Evolutionary conservation across 2,113 vertebrate species (phyloP).

Genomic region (Scomber japonicus): DNA sequence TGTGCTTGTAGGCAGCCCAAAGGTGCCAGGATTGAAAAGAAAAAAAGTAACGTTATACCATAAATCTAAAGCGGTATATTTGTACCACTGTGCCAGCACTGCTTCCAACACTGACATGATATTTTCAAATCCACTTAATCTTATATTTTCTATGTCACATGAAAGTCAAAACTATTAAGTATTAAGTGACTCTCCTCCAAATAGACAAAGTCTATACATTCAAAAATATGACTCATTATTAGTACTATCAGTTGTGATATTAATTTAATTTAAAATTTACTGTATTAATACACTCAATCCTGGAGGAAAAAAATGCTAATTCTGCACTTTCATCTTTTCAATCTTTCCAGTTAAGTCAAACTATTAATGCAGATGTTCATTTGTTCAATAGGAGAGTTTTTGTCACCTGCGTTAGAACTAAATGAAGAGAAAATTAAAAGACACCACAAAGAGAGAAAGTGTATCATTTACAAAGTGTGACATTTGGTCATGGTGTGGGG

Average conservation of each 20-base stretch:
- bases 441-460: no score
- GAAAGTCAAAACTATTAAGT: not conserved
- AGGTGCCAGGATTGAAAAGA: slow-evolving; percentile 72
- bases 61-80: slow-evolving; percentile 13
- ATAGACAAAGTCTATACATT: no score
- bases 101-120: not conserved
- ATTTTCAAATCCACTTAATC: slow-evolving; percentile 3
- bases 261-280: no score
- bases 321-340: no score
- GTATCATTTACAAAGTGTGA: no score
- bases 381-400: slow-evolving; percentile 8
- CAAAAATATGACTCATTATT: no score
- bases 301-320: no score
- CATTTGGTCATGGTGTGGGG: not conserved
- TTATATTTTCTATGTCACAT: not conserved
- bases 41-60: slow-evolving; percentile 6
- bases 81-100: not conserved
- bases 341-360: not conserved
- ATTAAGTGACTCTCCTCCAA: not conserved
- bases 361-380: not conserved
- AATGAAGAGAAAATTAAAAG: no score
- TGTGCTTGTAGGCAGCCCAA: slow-evolving; percentile 90
- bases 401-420: not conserved
- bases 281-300: no score
- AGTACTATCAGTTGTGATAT: no score